Evolutionary conservation across 2,113 vertebrate genomes (phyloP).

Genomic region (Corvus hawaiiensis): DNA sequence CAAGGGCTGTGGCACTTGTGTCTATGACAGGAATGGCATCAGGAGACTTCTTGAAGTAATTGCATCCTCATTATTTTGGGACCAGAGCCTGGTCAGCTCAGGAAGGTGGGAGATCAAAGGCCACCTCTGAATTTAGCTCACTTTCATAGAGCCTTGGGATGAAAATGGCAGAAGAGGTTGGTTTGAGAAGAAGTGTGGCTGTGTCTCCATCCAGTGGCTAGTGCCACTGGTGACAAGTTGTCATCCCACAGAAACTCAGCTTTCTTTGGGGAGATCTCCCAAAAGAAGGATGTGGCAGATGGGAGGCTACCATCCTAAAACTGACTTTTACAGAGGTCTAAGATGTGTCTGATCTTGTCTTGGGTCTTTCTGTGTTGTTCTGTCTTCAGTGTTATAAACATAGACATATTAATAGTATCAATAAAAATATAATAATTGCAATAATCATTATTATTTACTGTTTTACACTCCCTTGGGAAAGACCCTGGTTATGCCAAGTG

Average conservation of each 20-base stretch:
- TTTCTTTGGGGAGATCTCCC: neutral
- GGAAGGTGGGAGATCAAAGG: constrained; percentile 10
- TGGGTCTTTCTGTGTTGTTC: neutral
- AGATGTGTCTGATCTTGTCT: neutral
- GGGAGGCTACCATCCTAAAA: neutral
- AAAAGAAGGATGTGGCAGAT: neutral
- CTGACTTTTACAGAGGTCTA: neutral
- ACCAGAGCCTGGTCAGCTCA: neutral
- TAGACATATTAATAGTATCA: neutral
- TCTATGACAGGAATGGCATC: neutral
- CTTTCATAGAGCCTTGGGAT: neutral
- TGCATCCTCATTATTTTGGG: neutral
- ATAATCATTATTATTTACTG: neutral
- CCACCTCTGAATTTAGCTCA: neutral
- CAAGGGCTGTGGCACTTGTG: rapidly evolving
- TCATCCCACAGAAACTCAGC: neutral
- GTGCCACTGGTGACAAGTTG: neutral
- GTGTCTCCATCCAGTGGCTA: neutral
- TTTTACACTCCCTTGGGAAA: neutral
- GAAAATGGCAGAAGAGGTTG: neutral
- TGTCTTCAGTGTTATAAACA: neutral
- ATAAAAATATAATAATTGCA: neutral
- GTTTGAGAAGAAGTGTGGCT: neutral
- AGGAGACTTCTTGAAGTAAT: neutral
- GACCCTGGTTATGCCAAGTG: neutral